Conservation (phyloP, 1,140 invertebrate species). For the Samia ricini region DNA sequence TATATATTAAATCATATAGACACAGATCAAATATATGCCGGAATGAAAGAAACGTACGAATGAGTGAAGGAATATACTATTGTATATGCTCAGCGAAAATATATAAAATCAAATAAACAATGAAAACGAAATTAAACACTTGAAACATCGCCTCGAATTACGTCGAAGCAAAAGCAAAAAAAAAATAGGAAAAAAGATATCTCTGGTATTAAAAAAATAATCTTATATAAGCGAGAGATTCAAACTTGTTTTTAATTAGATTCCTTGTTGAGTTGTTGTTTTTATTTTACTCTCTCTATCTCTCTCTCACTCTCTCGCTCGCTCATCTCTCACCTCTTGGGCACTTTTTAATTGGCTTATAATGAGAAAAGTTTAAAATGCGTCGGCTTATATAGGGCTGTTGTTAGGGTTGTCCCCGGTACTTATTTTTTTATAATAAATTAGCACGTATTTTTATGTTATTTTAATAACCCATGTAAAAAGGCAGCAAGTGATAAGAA, state of each 20-base stretch:
- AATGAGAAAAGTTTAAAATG: slow-evolving; percentile 36
- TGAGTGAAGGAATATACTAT: too few relatives aligned
- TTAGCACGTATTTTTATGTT: too few relatives aligned
- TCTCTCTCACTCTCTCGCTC: slow-evolving; percentile 20
- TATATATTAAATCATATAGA: too few relatives aligned
- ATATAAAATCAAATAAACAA: not conserved
- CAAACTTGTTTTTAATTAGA: slow-evolving; percentile 35
- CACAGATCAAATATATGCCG: too few relatives aligned
- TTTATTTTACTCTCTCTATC: too few relatives aligned
- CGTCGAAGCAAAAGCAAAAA: not conserved
- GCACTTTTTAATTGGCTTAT: slow-evolving; percentile 26
- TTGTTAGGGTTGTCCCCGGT: not conserved
- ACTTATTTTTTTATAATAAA: too few relatives aligned
- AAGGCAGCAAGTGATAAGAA: too few relatives aligned
- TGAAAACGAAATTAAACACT: slow-evolving; percentile 5
- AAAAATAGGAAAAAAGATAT: slow-evolving; percentile 8
- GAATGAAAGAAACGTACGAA: too few relatives aligned
- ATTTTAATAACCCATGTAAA: too few relatives aligned
- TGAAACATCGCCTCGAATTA: slow-evolving; percentile 6
- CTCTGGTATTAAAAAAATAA: slow-evolving; percentile 19
- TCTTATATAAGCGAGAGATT: too few relatives aligned
- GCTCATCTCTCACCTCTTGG: slow-evolving; percentile 29
- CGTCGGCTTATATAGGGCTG: not conserved
- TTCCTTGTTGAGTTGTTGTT: slow-evolving; percentile 27
- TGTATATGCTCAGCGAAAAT: too few relatives aligned